Base-by-base conservation (phyloP, 1,140 invertebrate species). In the Schlechtendalia chinensis region DNA sequence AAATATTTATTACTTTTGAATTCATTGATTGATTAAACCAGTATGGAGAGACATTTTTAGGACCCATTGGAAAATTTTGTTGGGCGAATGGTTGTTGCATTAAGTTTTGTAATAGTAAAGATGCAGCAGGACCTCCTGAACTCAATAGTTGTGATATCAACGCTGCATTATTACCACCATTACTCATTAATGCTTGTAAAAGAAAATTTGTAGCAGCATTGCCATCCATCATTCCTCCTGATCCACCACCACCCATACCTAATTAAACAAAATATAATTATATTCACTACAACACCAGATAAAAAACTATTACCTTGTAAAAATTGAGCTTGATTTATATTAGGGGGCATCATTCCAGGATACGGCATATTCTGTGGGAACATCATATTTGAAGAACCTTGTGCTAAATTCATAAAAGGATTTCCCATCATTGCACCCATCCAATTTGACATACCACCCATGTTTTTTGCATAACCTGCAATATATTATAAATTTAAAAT, bases 321-420 rank as follows among this genome's bases (percentile, higher is more conserved):
- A 79, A 79, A 79, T 59, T 79, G 75, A 63, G 56, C 22, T 79
- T 45, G 75, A 27, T 61, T 79, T 61, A 79, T 79, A 47, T n/a
- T 61, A 8, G 75, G 75, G n/a, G 75, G 75, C 32, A 79, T 63
- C 75, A 79, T 79, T 50, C 75, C 75, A 24, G 75, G 75, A 63
- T 79, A 79, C 50, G 75, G 58, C 75, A 79, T 79, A 61, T 79
- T 79, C 50, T 61, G 75, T n/a, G 75, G 32, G 6, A 79, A 79
- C 75, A 79, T 79, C 75, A 79, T 79, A 63, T 79, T 79, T 27
- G 75, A 79, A 63, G 75, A 61, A 27, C 75, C 75, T 79, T 79
- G 75, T 14, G 75, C 75, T 22, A 79, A 61, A 79, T 63, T 79
- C 39, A 79, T 47, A 5, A 79, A 79, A 63, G 75, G 75, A 61